Evolutionary conservation across 2,888 invertebrate species (phyloP).

Genomic region (Tachina lurida): DNA sequence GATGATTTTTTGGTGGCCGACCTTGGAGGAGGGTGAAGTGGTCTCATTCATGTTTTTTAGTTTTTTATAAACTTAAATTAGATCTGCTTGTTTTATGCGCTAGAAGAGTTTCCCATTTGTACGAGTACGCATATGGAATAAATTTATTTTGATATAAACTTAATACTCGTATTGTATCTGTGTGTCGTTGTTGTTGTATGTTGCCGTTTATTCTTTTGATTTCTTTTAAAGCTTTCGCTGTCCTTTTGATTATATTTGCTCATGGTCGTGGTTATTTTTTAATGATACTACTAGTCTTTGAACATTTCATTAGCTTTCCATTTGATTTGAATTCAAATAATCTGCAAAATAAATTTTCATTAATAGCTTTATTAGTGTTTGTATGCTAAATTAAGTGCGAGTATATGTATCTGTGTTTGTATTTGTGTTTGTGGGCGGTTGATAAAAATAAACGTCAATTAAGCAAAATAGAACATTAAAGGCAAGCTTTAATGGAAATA

Average conservation of each 20-base stretch:
- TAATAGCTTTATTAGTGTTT: slow-evolving; percentile 26
- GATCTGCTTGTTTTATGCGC: not conserved
- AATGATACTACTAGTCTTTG: not conserved
- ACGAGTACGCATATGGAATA: slow-evolving; percentile 7
- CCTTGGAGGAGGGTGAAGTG: slow-evolving; percentile 55
- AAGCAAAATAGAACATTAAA: not conserved
- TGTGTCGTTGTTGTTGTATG: slow-evolving; percentile 18
- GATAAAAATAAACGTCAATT: not conserved
- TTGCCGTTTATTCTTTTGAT: not conserved
- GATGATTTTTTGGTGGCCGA: slow-evolving; percentile 13
- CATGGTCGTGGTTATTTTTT: not conserved
- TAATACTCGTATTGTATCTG: slow-evolving; percentile 9
- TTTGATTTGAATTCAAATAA: slow-evolving; percentile 1
- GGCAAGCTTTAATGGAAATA: too few relatives aligned
- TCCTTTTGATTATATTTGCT: slow-evolving; percentile 2
- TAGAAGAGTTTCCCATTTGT: not conserved
- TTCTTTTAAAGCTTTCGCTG: slow-evolving; percentile 19
- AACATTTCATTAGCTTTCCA: slow-evolving; percentile 4
- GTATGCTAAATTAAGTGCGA: not conserved
- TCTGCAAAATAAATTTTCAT: slow-evolving; percentile 52
- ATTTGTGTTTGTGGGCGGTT: not conserved
- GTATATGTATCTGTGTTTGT: not conserved
- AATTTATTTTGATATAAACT: slow-evolving; percentile 26
- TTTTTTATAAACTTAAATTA: slow-evolving; percentile 20
- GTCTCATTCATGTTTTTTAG: slow-evolving; percentile 61